Conservation (phyloP, 2,888 invertebrate species). For the Ophonus ardosiacus region DNA sequence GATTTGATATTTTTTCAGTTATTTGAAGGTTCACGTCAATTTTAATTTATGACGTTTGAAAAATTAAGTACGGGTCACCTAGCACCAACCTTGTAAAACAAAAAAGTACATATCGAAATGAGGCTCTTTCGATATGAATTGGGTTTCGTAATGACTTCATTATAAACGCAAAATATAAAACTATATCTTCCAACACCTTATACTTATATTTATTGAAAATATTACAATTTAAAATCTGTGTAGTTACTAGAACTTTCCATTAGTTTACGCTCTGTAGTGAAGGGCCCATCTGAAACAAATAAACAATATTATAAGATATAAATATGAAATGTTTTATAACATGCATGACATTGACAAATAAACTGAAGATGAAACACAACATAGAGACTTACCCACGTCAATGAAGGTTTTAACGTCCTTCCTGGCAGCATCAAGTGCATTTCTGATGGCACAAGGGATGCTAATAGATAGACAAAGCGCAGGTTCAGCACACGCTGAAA, state of each 20-base stretch:
- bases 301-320: not conserved
- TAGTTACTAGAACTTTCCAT: constrained; percentile 63
- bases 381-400: constrained; percentile 8
- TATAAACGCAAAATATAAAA: too few relatives aligned
- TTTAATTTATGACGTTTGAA: too few relatives aligned
- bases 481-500: constrained; percentile 82
- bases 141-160: too few relatives aligned
- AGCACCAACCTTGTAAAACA: too few relatives aligned
- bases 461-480: constrained; percentile 78
- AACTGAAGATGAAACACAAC: too few relatives aligned
- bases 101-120: too few relatives aligned
- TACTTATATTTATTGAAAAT: not conserved
- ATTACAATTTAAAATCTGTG: constrained; percentile 64
- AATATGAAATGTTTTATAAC: too few relatives aligned
- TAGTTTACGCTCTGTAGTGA: constrained; percentile 64
- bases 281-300: constrained; percentile 65
- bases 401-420: constrained; percentile 67
- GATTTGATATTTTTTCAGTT: too few relatives aligned
- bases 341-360: too few relatives aligned
- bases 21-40: too few relatives aligned
- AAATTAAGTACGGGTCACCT: too few relatives aligned
- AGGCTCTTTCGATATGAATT: too few relatives aligned
- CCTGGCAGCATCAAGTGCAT: constrained; percentile 70
- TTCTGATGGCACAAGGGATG: constrained; percentile 72
- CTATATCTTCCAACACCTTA: not conserved